Evolutionary conservation across 2,888 invertebrate genomes (phyloP).

Genomic region (Piscicola geometra): DNA sequence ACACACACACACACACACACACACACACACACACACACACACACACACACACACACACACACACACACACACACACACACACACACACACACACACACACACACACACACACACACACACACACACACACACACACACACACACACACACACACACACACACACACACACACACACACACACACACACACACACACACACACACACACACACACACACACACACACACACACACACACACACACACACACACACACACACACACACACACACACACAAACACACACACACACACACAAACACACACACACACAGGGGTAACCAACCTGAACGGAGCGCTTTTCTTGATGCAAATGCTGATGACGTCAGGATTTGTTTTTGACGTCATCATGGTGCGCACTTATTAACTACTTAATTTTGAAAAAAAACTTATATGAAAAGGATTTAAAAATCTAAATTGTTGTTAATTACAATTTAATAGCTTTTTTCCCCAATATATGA

Average conservation of each 20-base stretch:
- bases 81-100: conserved; percentile 21
- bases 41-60: conserved; percentile 15
- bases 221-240: no score
- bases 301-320: conserved; percentile 62
- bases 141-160: conserved; percentile 4
- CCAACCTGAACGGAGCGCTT: conserved; percentile 50
- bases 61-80: conserved; percentile 18
- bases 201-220: no score
- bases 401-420: neutral
- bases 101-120: conserved; percentile 24
- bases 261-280: no score
- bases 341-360: conserved; percentile 49
- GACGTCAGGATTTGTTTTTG: conserved; percentile 89
- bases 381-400: conserved; percentile 75
- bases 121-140: conserved; percentile 19
- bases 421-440: no score
- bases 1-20: no score
- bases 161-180: no score
- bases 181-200: no score
- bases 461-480: neutral
- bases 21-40: no score
- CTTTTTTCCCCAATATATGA: no score
- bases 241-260: no score
- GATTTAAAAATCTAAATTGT: neutral
- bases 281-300: no score